Conservation (phyloP, 2,888 invertebrate genomes). For the Nemapogon koenigi region DNA sequence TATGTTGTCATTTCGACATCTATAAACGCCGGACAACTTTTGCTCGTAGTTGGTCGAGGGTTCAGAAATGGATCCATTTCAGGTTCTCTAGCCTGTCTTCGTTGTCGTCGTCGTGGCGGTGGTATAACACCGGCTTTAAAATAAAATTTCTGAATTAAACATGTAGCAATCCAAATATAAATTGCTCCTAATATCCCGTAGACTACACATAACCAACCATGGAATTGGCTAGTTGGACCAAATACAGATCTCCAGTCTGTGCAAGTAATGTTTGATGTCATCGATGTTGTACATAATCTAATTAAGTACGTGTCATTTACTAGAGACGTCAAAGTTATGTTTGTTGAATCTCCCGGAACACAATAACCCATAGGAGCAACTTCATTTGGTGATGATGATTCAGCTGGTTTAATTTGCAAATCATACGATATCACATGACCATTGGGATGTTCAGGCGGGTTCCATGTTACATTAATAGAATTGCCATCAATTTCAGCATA, state of each 20-base stretch:
- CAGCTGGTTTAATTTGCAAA: slow-evolving; percentile 34
- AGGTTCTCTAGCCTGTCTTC: too few species aligned
- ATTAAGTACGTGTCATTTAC: slow-evolving; percentile 26
- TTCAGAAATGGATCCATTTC: too few species aligned
- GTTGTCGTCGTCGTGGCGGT: too few species aligned
- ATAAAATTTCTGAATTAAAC: too few species aligned
- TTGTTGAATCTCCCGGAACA: slow-evolving; percentile 15
- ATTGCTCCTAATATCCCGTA: too few species aligned
- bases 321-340: slow-evolving; percentile 17
- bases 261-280: slow-evolving; percentile 27
- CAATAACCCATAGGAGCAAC: slow-evolving; percentile 35
- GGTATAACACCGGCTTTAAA: too few species aligned
- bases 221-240: too few species aligned
- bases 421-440: slow-evolving; percentile 43
- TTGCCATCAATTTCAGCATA: slow-evolving; percentile 21
- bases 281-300: slow-evolving; percentile 27
- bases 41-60: too few species aligned
- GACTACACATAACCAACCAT: too few species aligned
- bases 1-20: too few species aligned
- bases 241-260: slow-evolving; percentile 22
- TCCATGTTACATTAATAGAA: slow-evolving; percentile 34
- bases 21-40: too few species aligned
- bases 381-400: slow-evolving; percentile 21
- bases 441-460: slow-evolving; percentile 35
- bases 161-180: too few species aligned